Conservation (phyloP, 2,113 vertebrate species). For the Hucho hucho region DNA sequence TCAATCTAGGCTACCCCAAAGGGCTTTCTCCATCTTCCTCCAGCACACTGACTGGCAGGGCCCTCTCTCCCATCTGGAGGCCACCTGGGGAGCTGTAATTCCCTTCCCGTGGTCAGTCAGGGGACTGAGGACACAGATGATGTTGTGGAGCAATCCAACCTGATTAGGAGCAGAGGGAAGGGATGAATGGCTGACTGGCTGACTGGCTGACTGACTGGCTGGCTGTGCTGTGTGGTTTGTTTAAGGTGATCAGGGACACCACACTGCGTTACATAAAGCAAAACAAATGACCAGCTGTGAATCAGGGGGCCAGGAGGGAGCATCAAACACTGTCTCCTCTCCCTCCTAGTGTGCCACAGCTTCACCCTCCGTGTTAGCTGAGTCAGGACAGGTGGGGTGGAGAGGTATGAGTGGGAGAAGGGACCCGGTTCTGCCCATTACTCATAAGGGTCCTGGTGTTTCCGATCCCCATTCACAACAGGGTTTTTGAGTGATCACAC, state of each 20-base stretch:
- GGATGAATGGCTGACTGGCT: slow-evolving; percentile 26
- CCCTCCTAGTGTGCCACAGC: slow-evolving; percentile 10
- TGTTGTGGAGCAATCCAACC: slow-evolving; percentile 9
- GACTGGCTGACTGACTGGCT: slow-evolving; percentile 41
- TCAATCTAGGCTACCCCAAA: slow-evolving; percentile 58
- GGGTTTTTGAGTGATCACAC: slow-evolving; percentile 59
- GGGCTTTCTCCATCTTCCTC: slow-evolving; percentile 51
- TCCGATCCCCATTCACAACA: slow-evolving; percentile 60
- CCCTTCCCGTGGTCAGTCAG: slow-evolving; percentile 46
- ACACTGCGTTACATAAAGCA: slow-evolving; percentile 47
- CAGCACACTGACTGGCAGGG: background rate
- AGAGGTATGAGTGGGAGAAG: slow-evolving; percentile 38
- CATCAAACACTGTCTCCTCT: slow-evolving; percentile 42
- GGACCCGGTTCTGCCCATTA: slow-evolving; percentile 53
- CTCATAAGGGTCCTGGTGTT: slow-evolving; percentile 59
- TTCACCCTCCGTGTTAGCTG: slow-evolving; percentile 33
- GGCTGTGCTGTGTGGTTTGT: slow-evolving; percentile 16
- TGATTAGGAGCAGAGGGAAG: slow-evolving; percentile 10
- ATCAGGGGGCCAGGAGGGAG: slow-evolving; percentile 23
- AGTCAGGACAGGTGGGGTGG: slow-evolving; percentile 37
- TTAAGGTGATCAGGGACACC: slow-evolving; percentile 55
- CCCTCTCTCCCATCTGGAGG: slow-evolving; percentile 18
- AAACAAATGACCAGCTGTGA: slow-evolving; percentile 63
- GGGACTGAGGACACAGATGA: slow-evolving; percentile 30
- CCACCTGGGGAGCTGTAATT: slow-evolving; percentile 69